Conservation (phyloP, 2,113 vertebrate genomes). For the Arizona elegans region DNA sequence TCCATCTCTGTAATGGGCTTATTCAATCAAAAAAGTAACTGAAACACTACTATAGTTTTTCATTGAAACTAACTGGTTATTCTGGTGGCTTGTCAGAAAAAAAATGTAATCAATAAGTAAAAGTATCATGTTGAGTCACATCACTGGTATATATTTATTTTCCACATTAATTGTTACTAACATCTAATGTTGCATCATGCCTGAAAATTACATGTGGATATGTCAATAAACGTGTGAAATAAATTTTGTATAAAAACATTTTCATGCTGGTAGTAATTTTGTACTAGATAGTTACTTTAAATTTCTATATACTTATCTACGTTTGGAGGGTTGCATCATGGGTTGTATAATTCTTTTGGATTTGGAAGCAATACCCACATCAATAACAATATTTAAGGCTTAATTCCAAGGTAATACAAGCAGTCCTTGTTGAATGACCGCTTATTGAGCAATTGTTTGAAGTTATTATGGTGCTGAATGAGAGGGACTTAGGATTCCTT, state of each 20-base stretch:
- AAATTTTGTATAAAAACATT: conserved; percentile 69
- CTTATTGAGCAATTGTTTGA: not conserved
- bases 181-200: conserved; percentile 62
- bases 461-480: not conserved
- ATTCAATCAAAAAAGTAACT: conserved; percentile 38
- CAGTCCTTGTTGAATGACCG: not conserved
- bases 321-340: not conserved
- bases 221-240: conserved; percentile 79
- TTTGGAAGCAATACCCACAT: not conserved
- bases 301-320: not conserved
- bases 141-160: conserved; percentile 68
- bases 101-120: conserved; percentile 23
- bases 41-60: conserved; percentile 36
- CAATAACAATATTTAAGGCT: not conserved
- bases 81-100: conserved; percentile 7
- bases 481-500: not conserved
- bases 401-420: not conserved
- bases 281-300: not conserved
- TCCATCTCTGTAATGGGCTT: conserved; percentile 13
- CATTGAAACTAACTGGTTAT: conserved; percentile 23
- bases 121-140: conserved; percentile 63
- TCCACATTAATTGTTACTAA: conserved; percentile 60
- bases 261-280: conserved; percentile 33
- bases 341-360: not conserved
- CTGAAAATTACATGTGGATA: conserved; percentile 77